These are phyloP conservation scores for Drosophila neocordata DNA, from an alignment of 1,140 invertebrate species.

Conservation along the genomic window DNA sequence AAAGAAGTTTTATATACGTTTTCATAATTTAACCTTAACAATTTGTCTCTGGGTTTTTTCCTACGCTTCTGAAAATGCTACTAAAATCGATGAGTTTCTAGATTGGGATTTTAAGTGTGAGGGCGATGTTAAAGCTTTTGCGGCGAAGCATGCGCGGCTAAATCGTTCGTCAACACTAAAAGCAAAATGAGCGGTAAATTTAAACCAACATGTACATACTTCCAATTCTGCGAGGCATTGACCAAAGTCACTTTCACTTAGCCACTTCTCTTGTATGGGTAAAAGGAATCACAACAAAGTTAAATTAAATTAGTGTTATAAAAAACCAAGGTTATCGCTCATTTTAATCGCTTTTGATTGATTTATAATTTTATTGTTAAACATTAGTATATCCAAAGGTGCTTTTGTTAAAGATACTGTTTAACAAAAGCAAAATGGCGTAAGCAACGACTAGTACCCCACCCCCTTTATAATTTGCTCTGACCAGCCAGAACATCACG, in stretches of 20 bases:
- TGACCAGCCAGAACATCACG: slow-evolving; percentile 84
- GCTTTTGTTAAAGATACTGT: slow-evolving; percentile 34
- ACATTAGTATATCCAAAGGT: slow-evolving; percentile 2
- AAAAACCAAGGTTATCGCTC: too few species aligned
- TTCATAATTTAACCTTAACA: slow-evolving; percentile 68
- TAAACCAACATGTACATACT: too few species aligned
- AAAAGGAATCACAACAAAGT: too few species aligned
- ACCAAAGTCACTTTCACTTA: too few species aligned
- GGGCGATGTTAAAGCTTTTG: slow-evolving; percentile 31
- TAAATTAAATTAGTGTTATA: too few species aligned
- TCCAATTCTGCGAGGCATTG: too few species aligned
- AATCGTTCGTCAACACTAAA: slow-evolving; percentile 27
- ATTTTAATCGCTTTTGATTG: too few species aligned
- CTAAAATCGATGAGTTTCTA: slow-evolving; percentile 66
- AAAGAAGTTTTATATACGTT: slow-evolving; percentile 73
- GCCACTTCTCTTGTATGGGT: too few species aligned
- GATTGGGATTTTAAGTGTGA: slow-evolving; percentile 33
- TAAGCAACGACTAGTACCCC: slow-evolving; percentile 6
- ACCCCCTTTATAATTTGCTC: slow-evolving; percentile 83
- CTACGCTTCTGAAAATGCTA: slow-evolving; percentile 26
- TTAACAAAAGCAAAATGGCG: slow-evolving; percentile 37
- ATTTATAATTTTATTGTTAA: too few species aligned
- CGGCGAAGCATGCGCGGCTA: slow-evolving; percentile 42
- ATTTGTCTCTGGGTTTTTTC: slow-evolving; percentile 23
- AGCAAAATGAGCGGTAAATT: neutral